Evolutionary conservation across 2,113 vertebrate genomes (phyloP).

Genomic region (Acrocephalus kingi): DNA sequence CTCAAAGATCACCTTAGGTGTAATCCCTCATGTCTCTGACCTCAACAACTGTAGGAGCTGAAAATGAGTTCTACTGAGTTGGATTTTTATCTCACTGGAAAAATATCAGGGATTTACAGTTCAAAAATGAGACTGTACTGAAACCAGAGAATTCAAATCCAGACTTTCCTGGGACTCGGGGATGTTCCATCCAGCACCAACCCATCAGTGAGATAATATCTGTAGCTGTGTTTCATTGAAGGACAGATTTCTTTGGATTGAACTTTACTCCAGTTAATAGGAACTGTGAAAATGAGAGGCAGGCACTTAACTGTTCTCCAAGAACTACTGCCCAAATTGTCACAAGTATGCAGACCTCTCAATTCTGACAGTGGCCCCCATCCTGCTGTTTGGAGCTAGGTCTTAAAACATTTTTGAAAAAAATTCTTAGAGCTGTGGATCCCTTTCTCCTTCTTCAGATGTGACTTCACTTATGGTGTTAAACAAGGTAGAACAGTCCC

Average conservation of each 20-base stretch:
- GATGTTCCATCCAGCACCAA: neutral
- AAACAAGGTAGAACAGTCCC: neutral
- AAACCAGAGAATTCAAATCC: neutral
- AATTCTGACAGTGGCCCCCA: neutral
- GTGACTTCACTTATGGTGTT: neutral
- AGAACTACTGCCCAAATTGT: neutral
- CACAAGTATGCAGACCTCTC: neutral
- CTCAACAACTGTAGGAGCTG: neutral
- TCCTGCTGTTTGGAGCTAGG: neutral
- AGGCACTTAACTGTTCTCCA: neutral
- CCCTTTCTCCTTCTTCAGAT: neutral
- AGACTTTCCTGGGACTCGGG: neutral
- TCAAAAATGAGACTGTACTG: neutral
- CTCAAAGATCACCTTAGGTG: neutral
- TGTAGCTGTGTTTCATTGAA: neutral
- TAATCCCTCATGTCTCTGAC: neutral
- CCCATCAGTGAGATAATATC: neutral
- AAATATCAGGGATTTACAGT: neutral
- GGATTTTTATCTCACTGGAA: neutral
- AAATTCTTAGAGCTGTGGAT: neutral
- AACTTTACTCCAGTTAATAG: neutral
- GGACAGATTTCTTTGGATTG: neutral
- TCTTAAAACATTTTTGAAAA: neutral
- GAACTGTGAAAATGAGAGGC: neutral
- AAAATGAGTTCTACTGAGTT: neutral